phyloP scores from a whole-genome alignment of 2,888 invertebrate species.

The Pherbina coryleti region DNA sequence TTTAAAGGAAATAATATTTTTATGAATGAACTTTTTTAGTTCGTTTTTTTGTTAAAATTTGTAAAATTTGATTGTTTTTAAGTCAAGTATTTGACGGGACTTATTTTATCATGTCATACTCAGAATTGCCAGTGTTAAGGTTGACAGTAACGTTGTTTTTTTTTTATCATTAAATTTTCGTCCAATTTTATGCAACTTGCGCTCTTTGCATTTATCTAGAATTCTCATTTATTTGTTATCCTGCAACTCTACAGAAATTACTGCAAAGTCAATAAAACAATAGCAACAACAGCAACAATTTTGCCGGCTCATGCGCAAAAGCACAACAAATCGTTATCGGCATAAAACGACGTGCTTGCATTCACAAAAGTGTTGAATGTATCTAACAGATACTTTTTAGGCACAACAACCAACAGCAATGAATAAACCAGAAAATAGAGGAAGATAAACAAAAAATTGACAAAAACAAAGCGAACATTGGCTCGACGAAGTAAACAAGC shows the following conservation, averaged over 20 bases:
- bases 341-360: constrained; percentile 21
- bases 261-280: constrained; percentile 3
- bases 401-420: neutral
- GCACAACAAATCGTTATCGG: constrained; percentile 43
- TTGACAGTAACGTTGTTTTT: neutral
- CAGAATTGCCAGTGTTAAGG: no score
- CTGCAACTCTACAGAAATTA: neutral
- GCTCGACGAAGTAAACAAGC: constrained; percentile 3
- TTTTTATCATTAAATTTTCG: neutral
- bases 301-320: constrained; percentile 46
- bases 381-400: neutral
- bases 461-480: neutral
- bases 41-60: no score
- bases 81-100: no score
- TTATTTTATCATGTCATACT: no score
- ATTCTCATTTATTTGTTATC: neutral
- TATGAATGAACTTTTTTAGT: no score
- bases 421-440: neutral
- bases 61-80: no score
- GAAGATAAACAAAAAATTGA: neutral
- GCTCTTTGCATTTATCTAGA: neutral
- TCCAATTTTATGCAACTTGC: neutral
- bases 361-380: neutral
- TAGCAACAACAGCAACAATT: neutral
- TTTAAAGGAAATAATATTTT: no score